Conservation (phyloP, 2,113 vertebrate species). For the Rutilus rutilus region DNA sequence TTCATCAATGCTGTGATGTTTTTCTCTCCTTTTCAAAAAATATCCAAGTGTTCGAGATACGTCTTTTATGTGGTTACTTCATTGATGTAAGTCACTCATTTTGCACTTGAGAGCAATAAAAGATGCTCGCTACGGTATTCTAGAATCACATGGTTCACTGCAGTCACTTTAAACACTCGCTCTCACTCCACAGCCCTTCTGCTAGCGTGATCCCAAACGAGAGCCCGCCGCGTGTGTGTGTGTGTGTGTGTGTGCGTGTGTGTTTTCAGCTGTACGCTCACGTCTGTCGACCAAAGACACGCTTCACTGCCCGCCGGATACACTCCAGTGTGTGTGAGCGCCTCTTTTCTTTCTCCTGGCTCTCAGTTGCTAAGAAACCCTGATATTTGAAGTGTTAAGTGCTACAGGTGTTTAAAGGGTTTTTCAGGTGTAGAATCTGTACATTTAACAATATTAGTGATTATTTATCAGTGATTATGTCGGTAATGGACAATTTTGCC, state of each 20-base stretch:
- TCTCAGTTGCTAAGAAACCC: constrained; percentile 14
- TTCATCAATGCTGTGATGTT: constrained; percentile 36
- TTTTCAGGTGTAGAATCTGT: neutral
- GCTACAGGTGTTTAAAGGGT: neutral
- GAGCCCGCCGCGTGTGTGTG: no score
- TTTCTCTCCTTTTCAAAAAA: neutral
- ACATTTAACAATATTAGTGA: neutral
- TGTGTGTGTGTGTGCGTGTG: no score
- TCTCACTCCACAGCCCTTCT: constrained; percentile 1
- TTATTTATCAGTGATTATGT: neutral
- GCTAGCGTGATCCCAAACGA: neutral
- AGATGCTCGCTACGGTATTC: constrained; percentile 44
- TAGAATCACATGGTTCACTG: constrained; percentile 43
- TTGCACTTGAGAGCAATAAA: constrained; percentile 43
- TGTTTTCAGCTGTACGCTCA: neutral
- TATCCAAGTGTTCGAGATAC: constrained; percentile 54
- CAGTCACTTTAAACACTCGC: constrained; percentile 48
- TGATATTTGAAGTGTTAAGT: neutral
- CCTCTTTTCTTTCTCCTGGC: neutral
- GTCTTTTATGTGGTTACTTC: constrained; percentile 24
- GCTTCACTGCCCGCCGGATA: neutral
- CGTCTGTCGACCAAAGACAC: constrained; percentile 11
- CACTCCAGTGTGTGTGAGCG: neutral
- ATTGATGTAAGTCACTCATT: constrained; percentile 35
- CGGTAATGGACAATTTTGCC: neutral